Evolutionary conservation across 23 tunicate genomes (phyloP).

Genomic region (Styela clava): DNA sequence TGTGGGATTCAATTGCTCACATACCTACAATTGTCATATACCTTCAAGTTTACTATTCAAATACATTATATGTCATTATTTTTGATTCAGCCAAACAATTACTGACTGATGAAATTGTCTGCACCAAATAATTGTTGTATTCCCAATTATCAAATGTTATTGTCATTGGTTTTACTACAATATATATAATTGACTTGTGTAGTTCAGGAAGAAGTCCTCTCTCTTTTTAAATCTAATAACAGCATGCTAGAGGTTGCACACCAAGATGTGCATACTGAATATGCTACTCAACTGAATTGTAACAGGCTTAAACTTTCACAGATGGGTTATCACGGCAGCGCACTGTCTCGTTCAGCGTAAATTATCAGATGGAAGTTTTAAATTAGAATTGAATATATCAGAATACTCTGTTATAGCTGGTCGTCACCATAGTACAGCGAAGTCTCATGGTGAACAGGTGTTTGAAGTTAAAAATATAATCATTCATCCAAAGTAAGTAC

Average conservation of each 20-base stretch:
- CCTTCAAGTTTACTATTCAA: background rate
- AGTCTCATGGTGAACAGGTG: slow-evolving; percentile 12
- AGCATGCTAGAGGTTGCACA: too few relatives aligned
- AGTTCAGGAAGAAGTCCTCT: too few relatives aligned
- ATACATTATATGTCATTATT: background rate
- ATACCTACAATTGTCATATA: background rate
- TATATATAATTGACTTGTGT: too few relatives aligned
- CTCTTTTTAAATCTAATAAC: too few relatives aligned
- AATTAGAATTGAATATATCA: background rate
- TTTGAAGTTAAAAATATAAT: slow-evolving; percentile 8
- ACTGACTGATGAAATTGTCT: too few relatives aligned
- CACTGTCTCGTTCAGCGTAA: slow-evolving; percentile 4
- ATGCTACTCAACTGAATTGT: too few relatives aligned
- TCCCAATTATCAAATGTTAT: too few relatives aligned
- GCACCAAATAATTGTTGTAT: too few relatives aligned
- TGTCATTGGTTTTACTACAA: too few relatives aligned
- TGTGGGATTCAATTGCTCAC: too few relatives aligned
- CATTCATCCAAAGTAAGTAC: slow-evolving; percentile 24
- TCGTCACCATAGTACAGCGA: slow-evolving; percentile 2
- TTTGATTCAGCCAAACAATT: background rate
- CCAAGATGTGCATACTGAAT: too few relatives aligned
- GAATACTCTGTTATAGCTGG: slow-evolving; percentile 27
- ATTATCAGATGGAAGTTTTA: background rate
- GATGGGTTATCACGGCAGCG: slow-evolving; percentile 28
- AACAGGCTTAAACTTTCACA: too few relatives aligned